Percentiles rank a stretch among this genome's conserved stretches.
Conservation (phyloP, 2,888 invertebrate species). For the Dicyrtomina minuta region DNA sequence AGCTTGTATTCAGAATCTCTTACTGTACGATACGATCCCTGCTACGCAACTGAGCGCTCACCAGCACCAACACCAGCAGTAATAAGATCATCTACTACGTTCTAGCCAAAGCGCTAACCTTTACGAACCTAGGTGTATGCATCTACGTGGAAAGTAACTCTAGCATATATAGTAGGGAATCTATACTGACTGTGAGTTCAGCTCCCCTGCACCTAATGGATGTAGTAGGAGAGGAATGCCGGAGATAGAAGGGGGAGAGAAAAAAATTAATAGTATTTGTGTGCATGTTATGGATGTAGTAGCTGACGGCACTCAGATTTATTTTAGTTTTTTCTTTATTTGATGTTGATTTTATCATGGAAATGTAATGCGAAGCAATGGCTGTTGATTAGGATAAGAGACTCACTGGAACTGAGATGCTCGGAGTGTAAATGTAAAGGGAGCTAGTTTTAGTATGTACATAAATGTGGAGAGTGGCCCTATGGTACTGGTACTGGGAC, state of each 20-base stretch:
- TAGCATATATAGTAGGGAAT: too few relatives aligned
- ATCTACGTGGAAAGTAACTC: too few relatives aligned
- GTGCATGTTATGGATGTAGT: neutral
- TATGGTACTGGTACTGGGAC: neutral
- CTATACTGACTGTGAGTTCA: too few relatives aligned
- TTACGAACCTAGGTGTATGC: too few relatives aligned
- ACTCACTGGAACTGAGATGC: neutral
- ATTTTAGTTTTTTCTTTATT: conserved; percentile 1
- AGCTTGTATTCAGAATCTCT: too few relatives aligned
- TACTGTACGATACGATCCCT: too few relatives aligned
- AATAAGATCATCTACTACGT: too few relatives aligned
- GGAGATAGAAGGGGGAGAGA: conserved; percentile 1
- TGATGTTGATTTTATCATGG: neutral
- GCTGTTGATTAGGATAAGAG: conserved; percentile 7
- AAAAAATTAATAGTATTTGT: conserved; percentile 8
- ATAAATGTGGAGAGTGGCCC: neutral
- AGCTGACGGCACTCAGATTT: conserved; percentile 5
- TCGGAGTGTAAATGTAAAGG: neutral
- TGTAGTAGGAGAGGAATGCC: neutral
- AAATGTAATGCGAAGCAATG: neutral
- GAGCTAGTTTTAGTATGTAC: neutral
- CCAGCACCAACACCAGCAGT: too few relatives aligned
- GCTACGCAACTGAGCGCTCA: too few relatives aligned
- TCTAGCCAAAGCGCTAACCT: too few relatives aligned
- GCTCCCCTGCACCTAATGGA: too few relatives aligned